Evolutionary conservation across 2,797 vertebrate genomes (phyloP).

Genomic region (Dendrocincla tyrannina): DNA sequence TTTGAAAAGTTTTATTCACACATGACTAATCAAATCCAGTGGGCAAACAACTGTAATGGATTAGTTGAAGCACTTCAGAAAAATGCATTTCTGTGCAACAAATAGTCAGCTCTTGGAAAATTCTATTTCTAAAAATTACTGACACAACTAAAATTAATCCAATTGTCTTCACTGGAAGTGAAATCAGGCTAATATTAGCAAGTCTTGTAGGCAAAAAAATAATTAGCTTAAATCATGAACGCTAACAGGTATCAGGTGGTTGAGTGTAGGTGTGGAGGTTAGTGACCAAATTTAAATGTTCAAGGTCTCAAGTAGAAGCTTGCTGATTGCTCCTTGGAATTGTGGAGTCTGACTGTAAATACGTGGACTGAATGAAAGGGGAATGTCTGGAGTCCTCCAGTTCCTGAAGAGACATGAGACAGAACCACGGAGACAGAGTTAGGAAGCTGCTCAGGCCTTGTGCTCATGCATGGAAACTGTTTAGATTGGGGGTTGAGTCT

Average conservation of each 20-base stretch:
- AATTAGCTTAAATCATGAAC: background rate
- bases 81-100: background rate
- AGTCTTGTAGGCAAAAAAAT: background rate
- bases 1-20: background rate
- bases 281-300: background rate
- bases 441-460: background rate
- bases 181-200: background rate
- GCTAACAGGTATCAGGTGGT: background rate
- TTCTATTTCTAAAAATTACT: background rate
- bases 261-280: background rate
- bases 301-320: background rate
- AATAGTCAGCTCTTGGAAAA: background rate
- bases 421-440: background rate
- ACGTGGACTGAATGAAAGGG: background rate
- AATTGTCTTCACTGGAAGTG: background rate
- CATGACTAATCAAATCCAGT: background rate
- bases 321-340: background rate
- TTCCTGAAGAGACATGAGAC: background rate
- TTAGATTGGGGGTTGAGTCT: background rate
- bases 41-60: background rate
- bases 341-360: background rate
- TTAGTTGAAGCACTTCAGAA: background rate
- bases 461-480: background rate
- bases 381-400: background rate
- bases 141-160: background rate